Percentiles rank a stretch among this genome's conserved stretches.
These are phyloP conservation scores for Drosophila mimica DNA, from an alignment of 2,888 invertebrate species.

Conservation along the genomic window DNA sequence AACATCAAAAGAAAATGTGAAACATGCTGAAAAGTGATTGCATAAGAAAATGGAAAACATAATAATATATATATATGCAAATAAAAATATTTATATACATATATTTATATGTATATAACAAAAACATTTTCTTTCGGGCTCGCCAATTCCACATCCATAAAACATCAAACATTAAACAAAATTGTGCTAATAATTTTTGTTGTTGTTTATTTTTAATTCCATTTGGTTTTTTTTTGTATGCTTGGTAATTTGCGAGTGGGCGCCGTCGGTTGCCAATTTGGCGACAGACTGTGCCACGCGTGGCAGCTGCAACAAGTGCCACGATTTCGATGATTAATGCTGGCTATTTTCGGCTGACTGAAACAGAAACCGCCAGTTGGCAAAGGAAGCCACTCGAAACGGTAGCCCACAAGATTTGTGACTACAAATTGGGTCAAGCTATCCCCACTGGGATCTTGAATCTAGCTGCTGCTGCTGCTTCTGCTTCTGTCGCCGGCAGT, in stretches of 20 bases:
- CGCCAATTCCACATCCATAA: constrained; percentile 20
- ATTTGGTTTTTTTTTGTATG: neutral
- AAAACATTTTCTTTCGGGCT: neutral
- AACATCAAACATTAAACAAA: constrained; percentile 34
- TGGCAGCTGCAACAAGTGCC: constrained; percentile 66
- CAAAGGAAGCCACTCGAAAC: constrained; percentile 23
- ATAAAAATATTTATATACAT: neutral
- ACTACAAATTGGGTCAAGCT: constrained; percentile 47
- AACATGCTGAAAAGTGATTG: neutral
- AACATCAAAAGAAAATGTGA: neutral
- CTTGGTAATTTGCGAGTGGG: constrained; percentile 32
- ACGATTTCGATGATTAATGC: constrained; percentile 58
- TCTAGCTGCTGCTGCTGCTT: neutral
- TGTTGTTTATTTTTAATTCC: constrained; percentile 11
- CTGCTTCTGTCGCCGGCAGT: constrained; percentile 36
- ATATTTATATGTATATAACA: neutral
- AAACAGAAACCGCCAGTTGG: neutral
- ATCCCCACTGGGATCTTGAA: constrained; percentile 44
- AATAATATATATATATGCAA: neutral
- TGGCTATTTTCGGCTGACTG: constrained; percentile 45
- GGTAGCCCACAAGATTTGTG: constrained; percentile 38
- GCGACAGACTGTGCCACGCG: constrained; percentile 50
- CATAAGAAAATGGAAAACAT: neutral
- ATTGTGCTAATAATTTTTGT: constrained; percentile 57
- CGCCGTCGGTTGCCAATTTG: constrained; percentile 57